Evolutionary conservation across 2,797 vertebrate species (phyloP).

Genomic region (Gobionotothen gibberifrons): DNA sequence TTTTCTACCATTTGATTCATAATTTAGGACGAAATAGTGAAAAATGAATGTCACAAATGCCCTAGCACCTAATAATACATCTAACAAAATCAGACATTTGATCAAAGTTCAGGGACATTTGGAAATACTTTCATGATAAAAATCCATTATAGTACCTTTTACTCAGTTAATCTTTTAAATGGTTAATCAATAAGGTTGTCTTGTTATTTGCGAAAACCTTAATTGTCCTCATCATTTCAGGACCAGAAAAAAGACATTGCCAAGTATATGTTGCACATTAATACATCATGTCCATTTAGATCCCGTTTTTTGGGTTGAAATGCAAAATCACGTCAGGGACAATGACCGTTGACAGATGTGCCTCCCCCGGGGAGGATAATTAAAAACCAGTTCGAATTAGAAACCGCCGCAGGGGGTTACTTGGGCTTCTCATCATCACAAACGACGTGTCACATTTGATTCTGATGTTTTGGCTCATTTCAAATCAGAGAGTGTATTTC

Average conservation of each 20-base stretch:
- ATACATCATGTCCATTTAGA: not conserved
- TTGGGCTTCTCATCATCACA: conserved; percentile 16
- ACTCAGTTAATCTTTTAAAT: not conserved
- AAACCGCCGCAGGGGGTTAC: conserved; percentile 16
- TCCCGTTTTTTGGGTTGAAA: conserved; percentile 7
- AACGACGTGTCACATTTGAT: conserved; percentile 28
- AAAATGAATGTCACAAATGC: not conserved
- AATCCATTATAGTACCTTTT: no score
- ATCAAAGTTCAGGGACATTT: no score
- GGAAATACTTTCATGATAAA: no score
- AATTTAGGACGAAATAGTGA: not conserved
- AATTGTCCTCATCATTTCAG: not conserved
- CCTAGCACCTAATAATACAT: not conserved
- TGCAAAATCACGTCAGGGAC: conserved; percentile 21
- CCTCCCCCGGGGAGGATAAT: conserved; percentile 46
- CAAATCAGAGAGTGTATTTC: conserved; percentile 8
- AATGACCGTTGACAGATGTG: conserved; percentile 57
- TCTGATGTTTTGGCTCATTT: conserved; percentile 26
- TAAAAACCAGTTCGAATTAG: conserved; percentile 57
- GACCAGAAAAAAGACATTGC: not conserved
- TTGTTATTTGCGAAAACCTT: no score
- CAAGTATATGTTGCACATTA: not conserved
- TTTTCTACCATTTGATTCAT: not conserved
- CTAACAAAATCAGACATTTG: no score
- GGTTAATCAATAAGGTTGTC: not conserved